Conservation (phyloP, 1,140 invertebrate genomes). For the Drosophila orena region DNA sequence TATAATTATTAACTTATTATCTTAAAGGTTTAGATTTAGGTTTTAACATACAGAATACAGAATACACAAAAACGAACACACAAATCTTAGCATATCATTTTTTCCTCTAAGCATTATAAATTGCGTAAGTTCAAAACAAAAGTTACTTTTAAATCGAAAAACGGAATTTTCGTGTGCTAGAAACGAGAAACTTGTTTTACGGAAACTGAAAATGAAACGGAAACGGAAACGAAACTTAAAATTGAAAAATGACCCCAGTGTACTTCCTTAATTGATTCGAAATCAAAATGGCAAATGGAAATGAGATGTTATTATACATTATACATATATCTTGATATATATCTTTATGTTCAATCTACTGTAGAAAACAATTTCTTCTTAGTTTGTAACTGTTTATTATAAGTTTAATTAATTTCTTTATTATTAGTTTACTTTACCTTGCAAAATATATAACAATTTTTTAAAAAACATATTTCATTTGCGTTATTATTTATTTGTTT, state of each 20-base stretch:
- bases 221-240: constrained; percentile 20
- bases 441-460: constrained; percentile 79
- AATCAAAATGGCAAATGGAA: constrained; percentile 57
- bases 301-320: constrained; percentile 49
- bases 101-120: constrained; percentile 60
- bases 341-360: constrained; percentile 41
- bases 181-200: constrained; percentile 49
- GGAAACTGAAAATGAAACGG: constrained; percentile 5
- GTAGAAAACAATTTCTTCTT: constrained; percentile 57
- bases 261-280: constrained; percentile 80
- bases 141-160: constrained; percentile 50
- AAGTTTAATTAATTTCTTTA: constrained; percentile 61
- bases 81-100: constrained; percentile 77
- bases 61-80: constrained; percentile 26
- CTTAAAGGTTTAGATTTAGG: constrained; percentile 72
- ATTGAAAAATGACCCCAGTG: constrained; percentile 51
- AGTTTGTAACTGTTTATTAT: constrained; percentile 43
- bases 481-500: constrained; percentile 23
- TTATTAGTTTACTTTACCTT: constrained; percentile 74
- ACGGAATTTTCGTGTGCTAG: constrained; percentile 54
- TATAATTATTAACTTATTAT: constrained; percentile 74
- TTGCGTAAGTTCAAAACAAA: constrained; percentile 48
- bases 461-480: constrained; percentile 34
- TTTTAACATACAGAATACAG: constrained; percentile 60
- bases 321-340: constrained; percentile 40